Evolutionary conservation across 2,113 vertebrate species (phyloP), one percentile per base, ranked within the genome.

Genomic region (Sceloporus undulatus): DNA sequence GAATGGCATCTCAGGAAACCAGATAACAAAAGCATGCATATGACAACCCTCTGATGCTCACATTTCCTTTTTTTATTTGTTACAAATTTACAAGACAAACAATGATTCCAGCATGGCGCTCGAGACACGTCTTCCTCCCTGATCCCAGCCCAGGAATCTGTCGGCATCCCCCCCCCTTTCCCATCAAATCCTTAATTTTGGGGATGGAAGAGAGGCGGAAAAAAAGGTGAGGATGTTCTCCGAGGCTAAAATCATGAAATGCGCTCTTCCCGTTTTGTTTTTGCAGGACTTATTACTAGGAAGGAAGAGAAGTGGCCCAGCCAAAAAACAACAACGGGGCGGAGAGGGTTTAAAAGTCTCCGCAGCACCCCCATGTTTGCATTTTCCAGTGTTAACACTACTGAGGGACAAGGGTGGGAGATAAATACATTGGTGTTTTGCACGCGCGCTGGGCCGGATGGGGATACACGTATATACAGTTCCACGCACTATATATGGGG

Each of bases 81-180:
- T 95, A 95, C 94, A 95, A 95, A 95, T 93, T 87, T 94, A 93
- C 91, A 91, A 90, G 56, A 82, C 81, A 52, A 82, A 38, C 40
- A 19, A 88, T 2, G 86, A 88, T 83, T 82, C 59, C 71, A 42
- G 79, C 70, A 2, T 66, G 27, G 48, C 5, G 78, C 54, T 81
- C 90, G 89, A 34, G 90, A 90, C 9, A 77, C 0, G 5, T 7
- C 13, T 48, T 78, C 54, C 66, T 89, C 90, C 88, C 76, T 70
- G 27, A 4, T 29, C 27, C 18, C 7, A 21, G 19, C 19, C 88
- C 81, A 84, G 16, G 2, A 52, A 21, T 11, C 42, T 1, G 23
- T 48, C 5, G 48, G 25, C 19, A 5, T 2, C 56, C 52, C 79
- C 66, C 66, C 87, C 91, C 90, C 83, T 86, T 93, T 88, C 87